Conservation (phyloP, 2,888 invertebrate genomes). For the Nebria brevicollis region DNA sequence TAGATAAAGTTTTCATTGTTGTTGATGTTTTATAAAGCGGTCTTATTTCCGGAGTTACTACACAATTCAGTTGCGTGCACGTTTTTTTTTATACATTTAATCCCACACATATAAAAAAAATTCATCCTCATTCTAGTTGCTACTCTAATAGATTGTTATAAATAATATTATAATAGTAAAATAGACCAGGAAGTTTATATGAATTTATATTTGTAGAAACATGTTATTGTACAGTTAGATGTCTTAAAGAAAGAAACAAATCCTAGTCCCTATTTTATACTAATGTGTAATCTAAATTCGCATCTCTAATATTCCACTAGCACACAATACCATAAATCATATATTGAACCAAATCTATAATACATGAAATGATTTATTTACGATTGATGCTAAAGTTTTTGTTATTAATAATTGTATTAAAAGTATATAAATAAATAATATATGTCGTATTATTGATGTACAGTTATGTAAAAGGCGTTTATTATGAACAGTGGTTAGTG, state of each 20-base stretch:
- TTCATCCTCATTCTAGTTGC: background rate
- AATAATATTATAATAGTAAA: background rate
- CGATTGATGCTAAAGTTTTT: no score
- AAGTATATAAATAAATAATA: no score
- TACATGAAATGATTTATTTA: no score
- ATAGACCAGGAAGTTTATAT: background rate
- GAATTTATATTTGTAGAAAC: background rate
- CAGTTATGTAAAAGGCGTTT: no score
- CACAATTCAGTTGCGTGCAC: constrained; percentile 35
- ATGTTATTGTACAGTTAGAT: background rate
- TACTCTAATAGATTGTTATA: background rate
- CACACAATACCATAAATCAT: no score
- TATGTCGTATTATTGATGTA: no score
- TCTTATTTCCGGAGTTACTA: constrained; percentile 41
- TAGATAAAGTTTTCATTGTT: constrained; percentile 32
- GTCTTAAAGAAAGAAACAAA: background rate
- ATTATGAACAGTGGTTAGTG: no score
- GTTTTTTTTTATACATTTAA: background rate
- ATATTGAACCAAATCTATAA: no score
- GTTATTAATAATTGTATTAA: no score
- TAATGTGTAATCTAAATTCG: no score
- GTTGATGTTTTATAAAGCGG: constrained; percentile 25
- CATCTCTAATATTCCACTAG: no score
- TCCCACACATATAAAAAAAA: background rate
- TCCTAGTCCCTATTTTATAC: no score